These are phyloP conservation scores for Cololabis saira DNA, from an alignment of 2,113 vertebrate species.

Conservation along the genomic window DNA sequence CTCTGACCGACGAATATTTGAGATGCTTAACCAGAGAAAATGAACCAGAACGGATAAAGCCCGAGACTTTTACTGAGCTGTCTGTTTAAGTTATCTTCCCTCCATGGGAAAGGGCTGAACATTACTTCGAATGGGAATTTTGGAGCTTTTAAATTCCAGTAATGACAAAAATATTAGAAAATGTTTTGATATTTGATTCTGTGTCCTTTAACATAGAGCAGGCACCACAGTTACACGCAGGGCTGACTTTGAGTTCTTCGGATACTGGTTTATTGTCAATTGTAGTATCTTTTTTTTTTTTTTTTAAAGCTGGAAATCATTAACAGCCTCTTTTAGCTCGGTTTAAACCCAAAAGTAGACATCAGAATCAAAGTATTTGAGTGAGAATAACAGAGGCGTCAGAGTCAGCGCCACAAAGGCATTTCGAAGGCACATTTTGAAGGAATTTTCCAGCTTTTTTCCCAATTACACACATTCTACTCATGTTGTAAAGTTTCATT, in stretches of 20 bases:
- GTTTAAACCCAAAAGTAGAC: constrained; percentile 25
- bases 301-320: constrained; percentile 62
- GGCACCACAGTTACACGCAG: constrained; percentile 36
- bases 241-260: constrained; percentile 43
- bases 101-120: constrained; percentile 24
- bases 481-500: not conserved
- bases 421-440: constrained; percentile 38
- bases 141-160: constrained; percentile 44
- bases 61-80: not conserved
- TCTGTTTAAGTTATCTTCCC: constrained; percentile 10
- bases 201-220: constrained; percentile 59
- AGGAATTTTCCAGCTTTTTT: constrained; percentile 15
- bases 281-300: constrained; percentile 29
- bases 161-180: not conserved
- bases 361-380: constrained; percentile 52
- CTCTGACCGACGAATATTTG: constrained; percentile 1
- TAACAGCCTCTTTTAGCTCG: constrained; percentile 52
- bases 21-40: constrained; percentile 25
- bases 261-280: constrained; percentile 58
- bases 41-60: constrained; percentile 28
- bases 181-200: constrained; percentile 56
- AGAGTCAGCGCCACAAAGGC: constrained; percentile 39
- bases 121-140: constrained; percentile 44
- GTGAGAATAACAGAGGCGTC: constrained; percentile 47
- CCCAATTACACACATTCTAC: not conserved